A percentile compares a stretch with the other conserved stretches of the same genome.
phyloP scores from a whole-genome alignment of 2,797 vertebrate species.

The Hypotaenidia okinawae region DNA sequence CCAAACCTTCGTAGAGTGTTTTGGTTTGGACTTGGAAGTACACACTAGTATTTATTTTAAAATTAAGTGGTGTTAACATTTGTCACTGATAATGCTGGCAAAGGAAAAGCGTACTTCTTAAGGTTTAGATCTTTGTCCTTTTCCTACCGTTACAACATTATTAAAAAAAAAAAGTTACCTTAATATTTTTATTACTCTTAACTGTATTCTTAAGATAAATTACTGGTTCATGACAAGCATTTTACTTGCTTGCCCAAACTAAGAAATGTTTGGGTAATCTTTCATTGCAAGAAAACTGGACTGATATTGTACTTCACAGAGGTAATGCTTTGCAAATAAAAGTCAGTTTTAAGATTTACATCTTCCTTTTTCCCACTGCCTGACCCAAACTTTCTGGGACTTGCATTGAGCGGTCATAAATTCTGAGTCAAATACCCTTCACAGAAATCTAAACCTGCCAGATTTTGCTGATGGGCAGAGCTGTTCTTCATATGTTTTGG shows the following conservation, averaged over 20 bases:
- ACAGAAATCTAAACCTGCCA: not conserved
- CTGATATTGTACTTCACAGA: not conserved
- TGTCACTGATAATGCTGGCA: not conserved
- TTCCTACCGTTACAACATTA: not conserved
- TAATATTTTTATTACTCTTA: not conserved
- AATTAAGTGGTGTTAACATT: not conserved
- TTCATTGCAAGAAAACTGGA: not conserved
- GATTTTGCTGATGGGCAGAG: not conserved
- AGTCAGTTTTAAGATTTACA: not conserved
- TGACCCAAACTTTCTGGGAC: not conserved
- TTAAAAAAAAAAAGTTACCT: not conserved
- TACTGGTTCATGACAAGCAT: not conserved
- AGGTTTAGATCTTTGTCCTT: not conserved
- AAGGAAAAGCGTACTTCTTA: not conserved
- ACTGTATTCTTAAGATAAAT: not conserved
- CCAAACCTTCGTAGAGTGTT: not conserved
- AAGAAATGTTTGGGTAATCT: not conserved
- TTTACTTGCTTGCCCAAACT: not conserved
- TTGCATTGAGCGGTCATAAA: not conserved
- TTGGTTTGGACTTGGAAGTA: not conserved
- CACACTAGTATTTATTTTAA: not conserved
- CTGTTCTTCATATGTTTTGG: not conserved
- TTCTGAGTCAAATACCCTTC: not conserved
- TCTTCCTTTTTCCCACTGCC: not conserved
- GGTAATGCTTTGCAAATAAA: not conserved